Conservation (phyloP, 2,888 invertebrate genomes). For the Panorpa germanica region DNA sequence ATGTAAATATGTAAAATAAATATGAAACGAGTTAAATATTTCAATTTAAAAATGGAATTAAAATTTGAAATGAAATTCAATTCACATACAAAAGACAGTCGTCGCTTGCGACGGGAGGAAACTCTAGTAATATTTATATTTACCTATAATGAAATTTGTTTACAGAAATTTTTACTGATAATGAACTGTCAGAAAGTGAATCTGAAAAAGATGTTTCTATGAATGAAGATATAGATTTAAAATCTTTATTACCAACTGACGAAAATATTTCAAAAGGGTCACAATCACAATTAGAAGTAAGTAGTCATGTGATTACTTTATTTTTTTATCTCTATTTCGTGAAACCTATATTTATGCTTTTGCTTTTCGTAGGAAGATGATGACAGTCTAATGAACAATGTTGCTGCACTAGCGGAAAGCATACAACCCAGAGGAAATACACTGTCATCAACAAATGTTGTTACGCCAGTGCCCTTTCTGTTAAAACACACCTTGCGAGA, state of each 20-base stretch:
- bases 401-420: constrained; percentile 84
- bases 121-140: too few relatives aligned
- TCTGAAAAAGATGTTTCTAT: constrained; percentile 18
- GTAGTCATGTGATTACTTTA: not conserved
- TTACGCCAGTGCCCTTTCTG: constrained; percentile 83
- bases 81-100: too few relatives aligned
- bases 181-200: constrained; percentile 19
- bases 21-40: too few relatives aligned
- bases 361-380: constrained; percentile 25
- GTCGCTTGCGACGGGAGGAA: too few relatives aligned
- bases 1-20: too few relatives aligned
- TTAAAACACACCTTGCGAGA: constrained; percentile 79
- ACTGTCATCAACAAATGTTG: constrained; percentile 82
- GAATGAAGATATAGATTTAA: constrained; percentile 30
- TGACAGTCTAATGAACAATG: constrained; percentile 70
- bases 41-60: too few relatives aligned
- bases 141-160: too few relatives aligned
- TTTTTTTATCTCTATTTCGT: constrained; percentile 1
- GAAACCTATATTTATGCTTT: constrained; percentile 5
- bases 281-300: constrained; percentile 11
- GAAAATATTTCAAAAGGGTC: constrained; percentile 10
- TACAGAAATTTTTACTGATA: constrained; percentile 11
- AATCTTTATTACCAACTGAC: constrained; percentile 33
- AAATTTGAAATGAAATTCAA: too few relatives aligned
- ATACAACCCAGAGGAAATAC: constrained; percentile 98